phyloP scores from a whole-genome alignment of 2,113 vertebrate species.

The Centropristis striata region DNA sequence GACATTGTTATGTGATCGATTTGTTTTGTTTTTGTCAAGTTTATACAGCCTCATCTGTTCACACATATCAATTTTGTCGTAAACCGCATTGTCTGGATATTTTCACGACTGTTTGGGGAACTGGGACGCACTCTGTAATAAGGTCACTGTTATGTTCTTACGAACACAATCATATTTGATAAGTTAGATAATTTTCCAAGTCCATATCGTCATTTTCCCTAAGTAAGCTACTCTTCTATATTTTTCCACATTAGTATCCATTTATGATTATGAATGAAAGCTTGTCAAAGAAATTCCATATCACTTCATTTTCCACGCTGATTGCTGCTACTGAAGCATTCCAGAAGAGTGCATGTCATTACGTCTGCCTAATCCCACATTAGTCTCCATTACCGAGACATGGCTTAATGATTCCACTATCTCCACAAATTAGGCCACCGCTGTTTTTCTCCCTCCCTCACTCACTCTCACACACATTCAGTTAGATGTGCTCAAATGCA shows the following conservation, averaged over 20 bases:
- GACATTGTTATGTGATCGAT: background rate
- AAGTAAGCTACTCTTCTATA: slow-evolving; percentile 17
- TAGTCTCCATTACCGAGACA: slow-evolving; percentile 66
- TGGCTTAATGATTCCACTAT: slow-evolving; percentile 60
- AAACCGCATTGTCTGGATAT: background rate
- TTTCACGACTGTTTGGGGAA: background rate
- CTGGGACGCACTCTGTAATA: background rate
- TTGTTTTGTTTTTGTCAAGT: slow-evolving; percentile 2
- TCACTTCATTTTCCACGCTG: slow-evolving; percentile 71
- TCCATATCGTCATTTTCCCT: slow-evolving; percentile 43
- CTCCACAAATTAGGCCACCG: slow-evolving; percentile 43
- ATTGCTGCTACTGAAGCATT: slow-evolving; percentile 63
- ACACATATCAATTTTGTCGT: background rate
- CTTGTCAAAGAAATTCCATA: slow-evolving; percentile 71
- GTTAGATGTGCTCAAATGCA: background rate
- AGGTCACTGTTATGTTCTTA: background rate
- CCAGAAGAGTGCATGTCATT: slow-evolving; percentile 62
- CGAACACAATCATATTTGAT: slow-evolving; percentile 41
- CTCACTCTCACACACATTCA: background rate
- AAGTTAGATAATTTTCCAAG: slow-evolving; percentile 44
- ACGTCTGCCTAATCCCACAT: slow-evolving; percentile 64
- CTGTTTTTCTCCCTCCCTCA: background rate
- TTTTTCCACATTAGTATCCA: slow-evolving; percentile 66
- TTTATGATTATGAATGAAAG: slow-evolving; percentile 62
- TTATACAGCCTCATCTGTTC: background rate